These are phyloP conservation scores for Arge pagana DNA, from an alignment of 2,888 invertebrate genomes.

Conservation along the genomic window DNA sequence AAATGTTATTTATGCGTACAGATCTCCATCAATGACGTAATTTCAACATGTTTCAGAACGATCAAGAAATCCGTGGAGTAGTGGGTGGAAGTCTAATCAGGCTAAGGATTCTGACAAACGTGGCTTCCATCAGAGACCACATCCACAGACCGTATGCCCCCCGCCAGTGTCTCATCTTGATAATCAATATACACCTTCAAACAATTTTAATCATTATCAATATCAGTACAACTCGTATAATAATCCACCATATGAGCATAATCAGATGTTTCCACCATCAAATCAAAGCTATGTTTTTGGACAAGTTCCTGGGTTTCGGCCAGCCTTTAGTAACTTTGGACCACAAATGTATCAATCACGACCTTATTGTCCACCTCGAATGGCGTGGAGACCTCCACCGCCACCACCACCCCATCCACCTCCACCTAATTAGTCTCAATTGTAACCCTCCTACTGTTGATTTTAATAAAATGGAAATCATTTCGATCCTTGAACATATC, in stretches of 20 bases:
- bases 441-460: not conserved
- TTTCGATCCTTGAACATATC: not conserved
- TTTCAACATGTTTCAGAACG: conserved; percentile 19
- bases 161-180: conserved; percentile 24
- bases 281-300: conserved; percentile 11
- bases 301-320: conserved; percentile 5
- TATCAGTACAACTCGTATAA: conserved; percentile 14
- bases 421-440: not conserved
- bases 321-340: conserved; percentile 13
- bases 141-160: conserved; percentile 32
- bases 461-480: not conserved
- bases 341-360: conserved; percentile 28
- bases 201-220: not conserved
- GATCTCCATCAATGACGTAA: not conserved
- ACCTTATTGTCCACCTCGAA: conserved; percentile 36
- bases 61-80: conserved; percentile 45
- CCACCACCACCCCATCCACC: conserved; percentile 13
- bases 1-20: conserved; percentile 11
- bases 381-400: conserved; percentile 16
- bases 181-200: conserved; percentile 14
- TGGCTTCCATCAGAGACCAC: conserved; percentile 15
- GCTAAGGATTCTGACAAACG: conserved; percentile 1
- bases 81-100: conserved; percentile 28
- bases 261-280: conserved; percentile 3
- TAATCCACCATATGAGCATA: conserved; percentile 8